Evolutionary conservation across 1,140 invertebrate genomes (phyloP), one percentile per base, ranked within the genome.

Genomic region (Leguminivora glycinivorella): DNA sequence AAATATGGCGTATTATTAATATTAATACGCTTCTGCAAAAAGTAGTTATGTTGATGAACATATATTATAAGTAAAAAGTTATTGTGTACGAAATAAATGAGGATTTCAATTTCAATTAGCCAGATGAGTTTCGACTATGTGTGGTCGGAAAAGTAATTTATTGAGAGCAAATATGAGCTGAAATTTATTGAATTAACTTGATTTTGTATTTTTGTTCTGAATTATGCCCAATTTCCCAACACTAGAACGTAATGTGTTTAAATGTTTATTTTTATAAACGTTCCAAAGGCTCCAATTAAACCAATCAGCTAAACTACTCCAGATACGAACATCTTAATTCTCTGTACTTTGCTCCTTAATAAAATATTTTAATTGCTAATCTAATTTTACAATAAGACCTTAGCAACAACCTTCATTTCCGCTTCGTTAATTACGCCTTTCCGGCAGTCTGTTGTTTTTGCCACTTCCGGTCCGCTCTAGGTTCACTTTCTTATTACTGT

Each of bases 351-450:
- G 26, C 26, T 29, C 26, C 26, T 29, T 3, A 29, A 29, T 29
- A 29, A 29, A 29, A 29, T 29, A 5, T 29, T 29, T 29, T 29
- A 29, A 29, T 29, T 3, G 26, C 5, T 10, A 34, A 34, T 34
- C 31, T 34, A 34, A 10, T 34, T 34, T 34, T 10, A 34, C 12
- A 34, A 19, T 52, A 52, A 47, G 47, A 19, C 47, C 47, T 22
- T 10, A 52, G 47, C 17, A 52, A 52, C 47, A 52, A 52, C 47
- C 47, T 52, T 52, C 7, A 7, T 52, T 52, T 52, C 47, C 47
- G 47, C 47, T 52, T 52, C 14, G 47, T 22, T 52, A 52, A 52
- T 52, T 52, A 52, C 19, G 47, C 47, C 47, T 52, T 17, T 52
- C 47, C 19, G 47, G 47, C 47, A 52, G 6, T n/a, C n/a, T 0